Evolutionary conservation across 2,113 vertebrate genomes (phyloP).

Genomic region (Nettapus auritus): DNA sequence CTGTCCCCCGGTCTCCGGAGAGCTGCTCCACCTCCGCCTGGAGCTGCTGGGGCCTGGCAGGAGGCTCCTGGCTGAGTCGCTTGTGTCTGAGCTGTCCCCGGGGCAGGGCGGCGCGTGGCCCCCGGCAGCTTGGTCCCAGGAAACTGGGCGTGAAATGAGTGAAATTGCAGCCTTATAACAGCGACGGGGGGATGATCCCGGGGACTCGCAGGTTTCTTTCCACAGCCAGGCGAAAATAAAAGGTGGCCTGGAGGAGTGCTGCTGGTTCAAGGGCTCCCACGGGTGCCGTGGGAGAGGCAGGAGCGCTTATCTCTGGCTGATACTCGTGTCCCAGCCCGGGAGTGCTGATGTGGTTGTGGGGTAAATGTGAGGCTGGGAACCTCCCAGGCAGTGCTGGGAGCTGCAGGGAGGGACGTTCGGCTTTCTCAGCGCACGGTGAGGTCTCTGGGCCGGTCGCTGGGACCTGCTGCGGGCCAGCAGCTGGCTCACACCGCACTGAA

Average conservation of each 20-base stretch:
- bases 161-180: fast-evolving
- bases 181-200: neutral
- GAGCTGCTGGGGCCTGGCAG: fast-evolving
- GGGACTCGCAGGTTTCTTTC: neutral
- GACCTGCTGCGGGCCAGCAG: neutral
- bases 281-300: fast-evolving
- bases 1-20: neutral
- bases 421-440: fast-evolving
- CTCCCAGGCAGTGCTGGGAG: neutral
- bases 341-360: neutral
- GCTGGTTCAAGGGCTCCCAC: neutral
- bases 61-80: neutral
- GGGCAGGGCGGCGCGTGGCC: fast-evolving
- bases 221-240: neutral
- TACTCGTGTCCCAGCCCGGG: neutral
- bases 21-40: neutral
- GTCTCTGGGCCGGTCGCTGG: neutral
- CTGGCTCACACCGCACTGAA: fast-evolving
- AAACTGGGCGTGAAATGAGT: fast-evolving
- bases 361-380: neutral
- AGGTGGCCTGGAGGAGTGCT: neutral
- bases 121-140: neutral
- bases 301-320: neutral
- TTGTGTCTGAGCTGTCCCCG: neutral
- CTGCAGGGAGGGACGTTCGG: neutral